phyloP scores from a whole-genome alignment of 2,888 invertebrate genomes.

The Heliconius cydno region DNA sequence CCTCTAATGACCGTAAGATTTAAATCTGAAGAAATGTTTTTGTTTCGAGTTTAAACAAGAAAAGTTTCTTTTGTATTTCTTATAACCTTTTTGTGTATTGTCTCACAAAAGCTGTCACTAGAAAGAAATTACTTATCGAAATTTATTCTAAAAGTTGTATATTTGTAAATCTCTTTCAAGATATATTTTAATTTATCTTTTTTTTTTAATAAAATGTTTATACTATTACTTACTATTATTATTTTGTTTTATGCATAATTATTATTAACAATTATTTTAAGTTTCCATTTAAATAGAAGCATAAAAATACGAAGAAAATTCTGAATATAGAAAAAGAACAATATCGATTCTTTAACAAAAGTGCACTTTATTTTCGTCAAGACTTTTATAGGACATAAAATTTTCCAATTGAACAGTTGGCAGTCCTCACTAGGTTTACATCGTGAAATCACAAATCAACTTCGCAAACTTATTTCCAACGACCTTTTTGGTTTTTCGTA shows the following conservation, averaged over 20 bases:
- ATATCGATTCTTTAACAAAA: background rate
- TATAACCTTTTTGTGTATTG: slow-evolving; percentile 35
- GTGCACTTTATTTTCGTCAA: slow-evolving; percentile 50
- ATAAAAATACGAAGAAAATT: too few species aligned
- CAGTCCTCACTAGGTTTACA: slow-evolving; percentile 56
- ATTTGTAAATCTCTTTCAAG: background rate
- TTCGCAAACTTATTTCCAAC: slow-evolving; percentile 56
- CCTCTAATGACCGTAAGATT: slow-evolving; percentile 72
- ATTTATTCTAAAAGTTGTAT: slow-evolving; percentile 8
- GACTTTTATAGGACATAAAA: slow-evolving; percentile 61
- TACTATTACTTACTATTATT: too few species aligned
- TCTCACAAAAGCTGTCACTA: slow-evolving; percentile 28
- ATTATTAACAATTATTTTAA: too few species aligned
- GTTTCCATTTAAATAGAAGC: background rate
- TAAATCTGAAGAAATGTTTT: slow-evolving; percentile 67
- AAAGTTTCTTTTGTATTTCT: slow-evolving; percentile 59
- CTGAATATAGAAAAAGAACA: background rate
- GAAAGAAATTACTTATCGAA: slow-evolving; percentile 25
- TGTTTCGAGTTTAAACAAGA: slow-evolving; percentile 65
- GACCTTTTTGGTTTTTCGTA: slow-evolving; percentile 61
- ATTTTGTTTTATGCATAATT: too few species aligned
- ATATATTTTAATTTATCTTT: too few species aligned
- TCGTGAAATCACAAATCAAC: slow-evolving; percentile 68
- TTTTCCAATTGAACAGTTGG: slow-evolving; percentile 64
- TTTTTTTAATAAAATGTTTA: too few species aligned